Evolutionary conservation across 2,888 invertebrate genomes (phyloP).

Genomic region (Drosophila merina): DNA sequence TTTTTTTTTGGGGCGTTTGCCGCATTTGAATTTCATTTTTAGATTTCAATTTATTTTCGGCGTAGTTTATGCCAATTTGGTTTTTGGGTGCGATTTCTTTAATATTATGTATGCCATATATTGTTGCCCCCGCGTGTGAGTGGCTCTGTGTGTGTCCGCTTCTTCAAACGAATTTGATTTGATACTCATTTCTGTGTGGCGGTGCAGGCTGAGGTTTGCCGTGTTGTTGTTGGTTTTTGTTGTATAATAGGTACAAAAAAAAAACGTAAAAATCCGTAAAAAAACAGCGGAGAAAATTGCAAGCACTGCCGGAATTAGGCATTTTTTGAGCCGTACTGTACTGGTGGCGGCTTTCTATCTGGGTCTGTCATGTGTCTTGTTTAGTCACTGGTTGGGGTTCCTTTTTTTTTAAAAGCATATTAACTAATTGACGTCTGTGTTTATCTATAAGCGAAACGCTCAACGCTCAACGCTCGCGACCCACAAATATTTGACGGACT

Average conservation of each 20-base stretch:
- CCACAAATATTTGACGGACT: constrained; percentile 50
- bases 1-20: constrained; percentile 30
- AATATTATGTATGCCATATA: constrained; percentile 72
- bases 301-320: constrained; percentile 31
- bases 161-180: constrained; percentile 64
- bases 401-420: constrained; percentile 52
- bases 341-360: constrained; percentile 14
- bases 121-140: constrained; percentile 15
- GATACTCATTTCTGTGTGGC: constrained; percentile 42
- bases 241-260: constrained; percentile 47
- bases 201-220: constrained; percentile 1
- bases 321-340: constrained; percentile 51
- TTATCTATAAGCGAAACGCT: constrained; percentile 45
- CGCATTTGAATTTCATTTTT: constrained; percentile 76
- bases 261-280: constrained; percentile 8
- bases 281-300: constrained; percentile 37
- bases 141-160: background rate
- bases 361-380: constrained; percentile 11
- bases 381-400: constrained; percentile 39
- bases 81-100: constrained; percentile 73
- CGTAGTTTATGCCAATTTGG: constrained; percentile 77
- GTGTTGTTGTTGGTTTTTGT: constrained; percentile 14
- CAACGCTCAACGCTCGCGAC: constrained; percentile 15
- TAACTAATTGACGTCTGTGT: constrained; percentile 75
- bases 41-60: constrained; percentile 77